Conservation (phyloP, 2,797 vertebrate genomes). For the Myotis planiceps region DNA sequence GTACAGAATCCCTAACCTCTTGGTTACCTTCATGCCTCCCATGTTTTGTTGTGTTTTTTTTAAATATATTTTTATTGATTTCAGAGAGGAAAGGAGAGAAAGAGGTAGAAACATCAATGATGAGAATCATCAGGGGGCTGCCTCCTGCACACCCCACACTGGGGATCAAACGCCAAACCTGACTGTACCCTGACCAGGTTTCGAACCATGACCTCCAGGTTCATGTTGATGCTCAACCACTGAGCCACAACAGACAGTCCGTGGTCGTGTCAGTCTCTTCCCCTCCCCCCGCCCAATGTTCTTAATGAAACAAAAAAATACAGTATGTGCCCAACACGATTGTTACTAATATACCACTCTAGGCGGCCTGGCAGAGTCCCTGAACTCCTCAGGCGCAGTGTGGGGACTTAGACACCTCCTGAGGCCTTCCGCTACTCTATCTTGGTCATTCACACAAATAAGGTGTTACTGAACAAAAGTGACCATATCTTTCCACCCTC, state of each 20-base stretch:
- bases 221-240: not conserved
- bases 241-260: not conserved
- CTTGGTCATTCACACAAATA: not conserved
- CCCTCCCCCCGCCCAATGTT: not conserved
- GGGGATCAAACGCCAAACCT: not conserved
- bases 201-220: not conserved
- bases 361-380: not conserved
- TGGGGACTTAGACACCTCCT: not conserved
- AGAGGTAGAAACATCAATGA: not conserved
- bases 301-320: not conserved
- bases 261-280: no score
- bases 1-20: not conserved
- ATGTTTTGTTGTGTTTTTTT: not conserved
- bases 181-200: not conserved
- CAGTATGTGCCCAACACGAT: not conserved
- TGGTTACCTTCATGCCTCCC: not conserved
- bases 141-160: not conserved
- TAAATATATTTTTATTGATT: no score
- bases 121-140: no score
- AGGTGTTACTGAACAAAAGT: not conserved
- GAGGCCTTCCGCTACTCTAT: not conserved
- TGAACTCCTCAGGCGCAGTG: accelerated
- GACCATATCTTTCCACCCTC: not conserved
- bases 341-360: not conserved
- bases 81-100: not conserved